phyloP scores from a whole-genome alignment of 2,888 invertebrate species.

The Lissonota sp. region DNA sequence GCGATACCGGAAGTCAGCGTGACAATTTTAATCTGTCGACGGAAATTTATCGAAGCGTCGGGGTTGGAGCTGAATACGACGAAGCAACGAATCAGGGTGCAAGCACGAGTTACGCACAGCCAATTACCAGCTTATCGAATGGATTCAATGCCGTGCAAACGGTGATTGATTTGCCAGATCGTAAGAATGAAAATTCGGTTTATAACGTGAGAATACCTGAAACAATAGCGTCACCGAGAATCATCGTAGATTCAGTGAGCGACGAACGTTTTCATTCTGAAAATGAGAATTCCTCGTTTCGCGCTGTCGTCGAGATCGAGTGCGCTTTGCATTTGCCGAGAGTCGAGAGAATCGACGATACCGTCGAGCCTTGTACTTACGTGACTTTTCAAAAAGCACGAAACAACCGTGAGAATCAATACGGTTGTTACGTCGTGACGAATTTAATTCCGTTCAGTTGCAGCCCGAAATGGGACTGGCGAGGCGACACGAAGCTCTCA shows the following conservation, averaged over 20 bases:
- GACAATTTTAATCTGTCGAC: slow-evolving; percentile 74
- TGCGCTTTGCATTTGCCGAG: slow-evolving; percentile 86
- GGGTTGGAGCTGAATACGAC: slow-evolving; percentile 80
- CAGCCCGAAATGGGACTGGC: slow-evolving; percentile 67
- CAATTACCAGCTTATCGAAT: slow-evolving; percentile 30
- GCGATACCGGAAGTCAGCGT: slow-evolving; percentile 72
- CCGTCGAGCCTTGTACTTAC: slow-evolving; percentile 86
- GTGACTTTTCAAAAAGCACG: slow-evolving; percentile 86
- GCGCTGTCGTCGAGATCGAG: slow-evolving; percentile 85
- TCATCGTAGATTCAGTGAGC: slow-evolving; percentile 31
- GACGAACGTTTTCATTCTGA: slow-evolving; percentile 62
- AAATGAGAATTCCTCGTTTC: slow-evolving; percentile 78
- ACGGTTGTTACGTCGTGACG: slow-evolving; percentile 84
- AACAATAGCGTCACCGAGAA: slow-evolving; percentile 12
- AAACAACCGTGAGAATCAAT: slow-evolving; percentile 63
- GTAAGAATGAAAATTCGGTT: slow-evolving; percentile 20
- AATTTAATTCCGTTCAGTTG: slow-evolving; percentile 79
- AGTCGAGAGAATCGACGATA: slow-evolving; percentile 80
- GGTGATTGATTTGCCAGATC: background rate
- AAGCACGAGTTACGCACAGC: slow-evolving; percentile 64
- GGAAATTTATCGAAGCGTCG: slow-evolving; percentile 79
- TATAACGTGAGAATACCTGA: slow-evolving; percentile 8
- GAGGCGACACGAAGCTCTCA: slow-evolving; percentile 64
- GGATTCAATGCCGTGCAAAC: slow-evolving; percentile 20
- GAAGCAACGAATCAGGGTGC: slow-evolving; percentile 71